Evolutionary conservation across 1,140 invertebrate species (phyloP).

Genomic region (Pectinophora gossypiella): DNA sequence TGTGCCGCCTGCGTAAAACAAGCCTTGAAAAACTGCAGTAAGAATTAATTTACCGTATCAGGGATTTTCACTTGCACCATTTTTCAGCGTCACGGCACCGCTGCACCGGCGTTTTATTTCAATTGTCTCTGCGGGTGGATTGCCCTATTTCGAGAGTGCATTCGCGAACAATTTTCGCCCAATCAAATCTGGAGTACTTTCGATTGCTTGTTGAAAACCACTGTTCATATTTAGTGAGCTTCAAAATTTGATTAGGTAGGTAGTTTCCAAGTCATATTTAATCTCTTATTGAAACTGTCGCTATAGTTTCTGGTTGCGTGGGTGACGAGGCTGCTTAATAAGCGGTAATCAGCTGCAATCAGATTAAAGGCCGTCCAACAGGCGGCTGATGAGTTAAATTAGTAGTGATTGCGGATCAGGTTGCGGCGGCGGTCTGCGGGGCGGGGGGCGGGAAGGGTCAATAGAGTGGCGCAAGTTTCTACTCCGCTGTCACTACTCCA

Average conservation of each 20-base stretch:
- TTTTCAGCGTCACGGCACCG: conserved; percentile 21
- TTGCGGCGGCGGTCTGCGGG: conserved; percentile 37
- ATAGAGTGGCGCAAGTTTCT: conserved; percentile 29
- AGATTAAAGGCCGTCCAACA: conserved; percentile 33
- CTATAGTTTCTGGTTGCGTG: too few species aligned
- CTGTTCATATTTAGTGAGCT: too few species aligned
- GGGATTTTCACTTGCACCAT: conserved; percentile 20
- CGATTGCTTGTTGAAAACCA: conserved; percentile 6
- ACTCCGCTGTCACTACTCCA: conserved; percentile 24
- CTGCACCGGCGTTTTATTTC: conserved; percentile 55
- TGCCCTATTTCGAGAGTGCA: conserved; percentile 61
- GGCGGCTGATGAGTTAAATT: conserved; percentile 42
- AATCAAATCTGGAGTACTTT: conserved; percentile 34
- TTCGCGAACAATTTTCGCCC: conserved; percentile 43
- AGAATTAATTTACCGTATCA: conserved; percentile 30
- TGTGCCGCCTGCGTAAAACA: conserved; percentile 26
- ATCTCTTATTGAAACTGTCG: too few species aligned
- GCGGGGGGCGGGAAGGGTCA: conserved; percentile 6
- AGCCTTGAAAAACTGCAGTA: conserved; percentile 21
- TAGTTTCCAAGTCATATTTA: too few species aligned
- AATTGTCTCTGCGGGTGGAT: conserved; percentile 67
- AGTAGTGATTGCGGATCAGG: conserved; percentile 48
- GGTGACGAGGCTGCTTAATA: not conserved
- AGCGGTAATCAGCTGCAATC: conserved; percentile 33
- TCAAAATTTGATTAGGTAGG: too few species aligned